phyloP scores from a whole-genome alignment of 1,140 invertebrate genomes.

The Dreissena rostriformis region DNA sequence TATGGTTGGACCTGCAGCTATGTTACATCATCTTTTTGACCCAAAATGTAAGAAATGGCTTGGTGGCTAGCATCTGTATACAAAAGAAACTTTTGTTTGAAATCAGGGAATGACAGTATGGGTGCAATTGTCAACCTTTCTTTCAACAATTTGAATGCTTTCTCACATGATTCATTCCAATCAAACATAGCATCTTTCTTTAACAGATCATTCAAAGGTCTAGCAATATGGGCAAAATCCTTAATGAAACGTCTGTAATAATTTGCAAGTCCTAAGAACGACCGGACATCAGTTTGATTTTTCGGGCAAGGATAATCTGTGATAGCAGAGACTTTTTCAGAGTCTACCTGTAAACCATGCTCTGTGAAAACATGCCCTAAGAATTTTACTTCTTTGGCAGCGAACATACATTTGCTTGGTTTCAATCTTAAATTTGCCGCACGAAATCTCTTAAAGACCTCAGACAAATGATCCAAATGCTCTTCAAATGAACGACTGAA shows the following conservation, averaged over 20 bases:
- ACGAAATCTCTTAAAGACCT: conserved; percentile 53
- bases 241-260: conserved; percentile 43
- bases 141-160: conserved; percentile 20
- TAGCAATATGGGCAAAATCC: conserved; percentile 37
- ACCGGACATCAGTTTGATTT: background rate
- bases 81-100: conserved; percentile 25
- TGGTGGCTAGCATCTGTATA: conserved; percentile 12
- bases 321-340: conserved; percentile 9
- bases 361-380: conserved; percentile 57
- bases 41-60: conserved; percentile 47
- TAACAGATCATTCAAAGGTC: conserved; percentile 47
- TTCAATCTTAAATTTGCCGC: conserved; percentile 57
- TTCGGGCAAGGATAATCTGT: conserved; percentile 10
- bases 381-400: conserved; percentile 50
- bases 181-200: conserved; percentile 9
- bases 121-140: background rate
- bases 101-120: conserved; percentile 44
- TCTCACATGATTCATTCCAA: conserved; percentile 3
- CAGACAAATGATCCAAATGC: conserved; percentile 54
- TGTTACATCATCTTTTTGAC: conserved; percentile 58
- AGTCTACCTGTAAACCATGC: conserved; percentile 50
- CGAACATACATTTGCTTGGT: conserved; percentile 63
- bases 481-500: conserved; percentile 57
- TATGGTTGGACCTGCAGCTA: too few species aligned
- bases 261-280: conserved; percentile 13